phyloP scores from a whole-genome alignment of 2,113 vertebrate species.

The Campylomormyrus tamandua region DNA sequence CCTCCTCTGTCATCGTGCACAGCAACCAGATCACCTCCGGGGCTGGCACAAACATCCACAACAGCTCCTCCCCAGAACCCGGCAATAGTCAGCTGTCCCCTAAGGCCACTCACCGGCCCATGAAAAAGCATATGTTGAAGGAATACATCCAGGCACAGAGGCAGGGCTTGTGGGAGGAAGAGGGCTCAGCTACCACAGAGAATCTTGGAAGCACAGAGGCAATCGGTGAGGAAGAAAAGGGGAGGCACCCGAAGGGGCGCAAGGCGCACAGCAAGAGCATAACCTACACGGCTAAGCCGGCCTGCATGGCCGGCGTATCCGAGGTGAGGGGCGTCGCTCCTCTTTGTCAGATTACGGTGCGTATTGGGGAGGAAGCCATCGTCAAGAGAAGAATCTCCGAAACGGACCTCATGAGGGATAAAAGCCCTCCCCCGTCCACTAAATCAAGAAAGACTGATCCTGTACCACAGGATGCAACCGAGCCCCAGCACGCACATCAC shows the following conservation, averaged over 20 bases:
- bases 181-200: conserved; percentile 45
- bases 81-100: conserved; percentile 44
- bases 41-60: conserved; percentile 59
- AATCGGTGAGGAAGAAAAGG: conserved; percentile 44
- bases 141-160: conserved; percentile 41
- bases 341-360: conserved; percentile 86
- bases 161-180: conserved; percentile 40
- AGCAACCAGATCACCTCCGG: conserved; percentile 59
- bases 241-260: conserved; percentile 50
- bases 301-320: conserved; percentile 50
- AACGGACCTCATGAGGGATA: conserved; percentile 74
- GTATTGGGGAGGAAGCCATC: conserved; percentile 83
- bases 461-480: conserved; percentile 41
- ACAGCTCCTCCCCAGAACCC: conserved; percentile 40
- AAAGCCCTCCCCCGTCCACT: conserved; percentile 46
- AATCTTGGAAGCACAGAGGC: conserved; percentile 29
- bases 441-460: conserved; percentile 53
- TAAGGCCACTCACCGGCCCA: conserved; percentile 36
- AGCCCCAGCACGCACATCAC: conserved; percentile 51
- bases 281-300: conserved; percentile 63
- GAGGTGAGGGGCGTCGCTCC: conserved; percentile 65
- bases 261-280: conserved; percentile 62
- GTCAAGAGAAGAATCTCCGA: conserved; percentile 85
- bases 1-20: conserved; percentile 59
- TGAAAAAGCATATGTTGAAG: conserved; percentile 57